These are phyloP conservation scores for Drosophila rufa DNA, from an alignment of 1,140 invertebrate species.

Conservation along the genomic window DNA sequence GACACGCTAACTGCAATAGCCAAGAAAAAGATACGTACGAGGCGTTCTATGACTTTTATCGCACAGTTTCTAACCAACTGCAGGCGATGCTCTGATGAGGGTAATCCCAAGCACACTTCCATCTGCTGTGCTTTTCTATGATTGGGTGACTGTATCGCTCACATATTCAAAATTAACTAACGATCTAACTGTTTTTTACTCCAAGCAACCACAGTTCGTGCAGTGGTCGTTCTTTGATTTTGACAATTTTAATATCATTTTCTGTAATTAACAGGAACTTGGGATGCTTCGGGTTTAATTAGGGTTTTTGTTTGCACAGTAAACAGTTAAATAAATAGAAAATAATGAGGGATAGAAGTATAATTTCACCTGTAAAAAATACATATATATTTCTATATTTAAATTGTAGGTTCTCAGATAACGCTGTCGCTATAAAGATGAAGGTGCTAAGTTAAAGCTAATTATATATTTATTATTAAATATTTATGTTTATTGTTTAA, in stretches of 20 bases:
- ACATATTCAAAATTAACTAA: conserved; percentile 31
- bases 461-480: too few relatives aligned
- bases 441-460: too few relatives aligned
- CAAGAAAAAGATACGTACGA: conserved; percentile 15
- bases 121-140: conserved; percentile 3
- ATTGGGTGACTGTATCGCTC: conserved; percentile 1
- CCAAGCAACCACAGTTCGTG: background rate
- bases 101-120: conserved; percentile 16
- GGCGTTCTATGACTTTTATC: conserved; percentile 50
- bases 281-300: too few relatives aligned
- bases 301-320: too few relatives aligned
- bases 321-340: background rate
- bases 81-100: conserved; percentile 45
- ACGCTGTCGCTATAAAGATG: too few relatives aligned
- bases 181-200: conserved; percentile 30
- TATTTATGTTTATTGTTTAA: too few relatives aligned
- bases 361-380: too few relatives aligned
- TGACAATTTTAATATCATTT: conserved; percentile 3
- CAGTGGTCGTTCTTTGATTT: background rate
- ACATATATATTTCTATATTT: too few relatives aligned
- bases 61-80: conserved; percentile 41
- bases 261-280: background rate
- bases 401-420: too few relatives aligned
- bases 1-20: conserved; percentile 40
- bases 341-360: background rate